These are phyloP conservation scores for Ormyrus labotus DNA, from an alignment of 2,888 invertebrate genomes.

Conservation along the genomic window DNA sequence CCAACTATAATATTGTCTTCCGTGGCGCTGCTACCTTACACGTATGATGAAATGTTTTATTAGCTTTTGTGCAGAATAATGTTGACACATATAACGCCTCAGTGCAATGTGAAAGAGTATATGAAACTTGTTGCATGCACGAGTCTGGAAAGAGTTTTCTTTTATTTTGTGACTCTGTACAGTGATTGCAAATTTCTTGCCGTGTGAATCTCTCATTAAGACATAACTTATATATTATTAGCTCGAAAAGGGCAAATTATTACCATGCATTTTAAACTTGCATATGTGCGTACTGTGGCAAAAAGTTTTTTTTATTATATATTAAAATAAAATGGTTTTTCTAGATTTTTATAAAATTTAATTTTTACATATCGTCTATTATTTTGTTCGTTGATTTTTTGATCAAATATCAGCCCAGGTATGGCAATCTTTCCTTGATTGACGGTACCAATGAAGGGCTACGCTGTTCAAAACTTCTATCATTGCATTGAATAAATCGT, in stretches of 20 bases:
- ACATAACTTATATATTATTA: constrained; percentile 30
- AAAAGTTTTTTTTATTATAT: constrained; percentile 12
- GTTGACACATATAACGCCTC: constrained; percentile 24
- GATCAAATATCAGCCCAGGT: neutral
- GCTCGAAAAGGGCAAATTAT: constrained; percentile 7
- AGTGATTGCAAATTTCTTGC: constrained; percentile 51
- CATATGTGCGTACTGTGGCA: constrained; percentile 3
- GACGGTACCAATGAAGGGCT: neutral
- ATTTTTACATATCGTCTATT: too few relatives aligned
- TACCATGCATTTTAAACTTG: constrained; percentile 33
- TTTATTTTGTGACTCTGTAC: constrained; percentile 38
- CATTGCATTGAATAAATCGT: neutral
- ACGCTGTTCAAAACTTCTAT: neutral
- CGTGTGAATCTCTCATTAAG: constrained; percentile 49
- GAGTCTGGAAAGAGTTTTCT: constrained; percentile 24
- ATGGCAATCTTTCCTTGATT: neutral
- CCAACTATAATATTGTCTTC: constrained; percentile 53
- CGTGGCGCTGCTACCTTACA: constrained; percentile 47
- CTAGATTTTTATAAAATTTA: too few relatives aligned
- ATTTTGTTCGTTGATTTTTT: too few relatives aligned
- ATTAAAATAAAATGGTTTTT: too few relatives aligned
- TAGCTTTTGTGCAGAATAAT: constrained; percentile 32
- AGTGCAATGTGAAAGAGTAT: constrained; percentile 27
- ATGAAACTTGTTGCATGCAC: constrained; percentile 21
- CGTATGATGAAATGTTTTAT: constrained; percentile 42